These are phyloP conservation scores for Bibio marci DNA, from an alignment of 2,888 invertebrate genomes.

Conservation along the genomic window DNA sequence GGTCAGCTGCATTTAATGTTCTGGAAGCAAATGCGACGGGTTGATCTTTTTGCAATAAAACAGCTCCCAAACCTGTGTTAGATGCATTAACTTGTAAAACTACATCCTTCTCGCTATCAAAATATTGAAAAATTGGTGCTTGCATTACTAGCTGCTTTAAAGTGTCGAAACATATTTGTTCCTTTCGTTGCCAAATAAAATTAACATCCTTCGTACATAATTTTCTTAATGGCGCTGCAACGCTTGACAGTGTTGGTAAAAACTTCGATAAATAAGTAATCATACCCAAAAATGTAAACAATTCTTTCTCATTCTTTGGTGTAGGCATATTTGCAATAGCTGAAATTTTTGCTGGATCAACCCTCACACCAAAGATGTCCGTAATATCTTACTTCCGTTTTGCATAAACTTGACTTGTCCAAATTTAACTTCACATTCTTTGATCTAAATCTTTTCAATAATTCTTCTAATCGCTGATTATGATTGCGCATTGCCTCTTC, in stretches of 20 bases:
- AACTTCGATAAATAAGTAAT: background rate
- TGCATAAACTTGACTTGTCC: constrained; percentile 10
- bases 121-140: background rate
- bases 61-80: constrained; percentile 1
- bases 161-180: background rate
- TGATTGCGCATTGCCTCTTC: constrained; percentile 11
- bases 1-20: constrained; percentile 7
- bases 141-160: background rate
- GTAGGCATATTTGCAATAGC: background rate
- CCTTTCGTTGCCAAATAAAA: background rate
- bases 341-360: background rate
- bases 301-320: background rate
- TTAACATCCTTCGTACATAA: background rate
- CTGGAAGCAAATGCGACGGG: constrained; percentile 6
- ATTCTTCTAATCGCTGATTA: constrained; percentile 8
- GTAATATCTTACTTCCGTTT: constrained; percentile 9
- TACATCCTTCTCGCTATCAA: background rate
- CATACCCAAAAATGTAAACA: background rate
- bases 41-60: constrained; percentile 5
- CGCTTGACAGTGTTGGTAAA: background rate
- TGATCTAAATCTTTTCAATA: constrained; percentile 8
- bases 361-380: constrained; percentile 7
- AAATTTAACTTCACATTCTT: constrained; percentile 11
- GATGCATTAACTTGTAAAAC: background rate
- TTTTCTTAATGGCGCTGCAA: background rate